Evolutionary conservation across 2,113 vertebrate genomes (phyloP).

Genomic region (Antechinus stuartii): DNA sequence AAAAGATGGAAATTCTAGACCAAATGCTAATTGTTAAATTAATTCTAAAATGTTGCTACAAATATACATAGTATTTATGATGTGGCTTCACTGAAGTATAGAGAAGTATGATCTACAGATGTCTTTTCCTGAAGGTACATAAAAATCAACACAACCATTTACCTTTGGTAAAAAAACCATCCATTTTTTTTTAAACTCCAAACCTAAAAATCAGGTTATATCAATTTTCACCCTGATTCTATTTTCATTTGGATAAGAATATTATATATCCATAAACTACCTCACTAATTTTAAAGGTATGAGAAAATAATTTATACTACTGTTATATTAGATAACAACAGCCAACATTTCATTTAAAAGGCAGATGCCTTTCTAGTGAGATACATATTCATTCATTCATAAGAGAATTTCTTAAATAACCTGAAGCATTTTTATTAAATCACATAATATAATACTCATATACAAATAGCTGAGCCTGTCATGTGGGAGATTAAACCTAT

Average conservation of each 20-base stretch:
- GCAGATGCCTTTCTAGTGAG: not conserved
- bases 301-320: not conserved
- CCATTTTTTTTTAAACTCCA: not conserved
- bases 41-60: not conserved
- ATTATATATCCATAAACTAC: conserved; percentile 45
- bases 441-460: not conserved
- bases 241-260: conserved; percentile 21
- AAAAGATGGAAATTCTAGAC: not conserved
- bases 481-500: not conserved
- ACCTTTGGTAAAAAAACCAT: too few relatives aligned
- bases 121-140: conserved; percentile 10
- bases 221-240: not conserved
- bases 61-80: not conserved
- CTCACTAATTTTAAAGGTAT: not conserved
- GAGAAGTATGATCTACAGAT: not conserved
- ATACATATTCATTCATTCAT: not conserved
- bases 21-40: not conserved
- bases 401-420: not conserved
- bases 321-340: not conserved
- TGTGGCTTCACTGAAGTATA: too few relatives aligned
- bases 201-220: not conserved
- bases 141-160: not conserved
- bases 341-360: not conserved
- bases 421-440: not conserved
- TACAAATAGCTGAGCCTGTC: not conserved